phyloP scores from a whole-genome alignment of 2,888 invertebrate genomes.

The Tromatobia lineatoria region DNA sequence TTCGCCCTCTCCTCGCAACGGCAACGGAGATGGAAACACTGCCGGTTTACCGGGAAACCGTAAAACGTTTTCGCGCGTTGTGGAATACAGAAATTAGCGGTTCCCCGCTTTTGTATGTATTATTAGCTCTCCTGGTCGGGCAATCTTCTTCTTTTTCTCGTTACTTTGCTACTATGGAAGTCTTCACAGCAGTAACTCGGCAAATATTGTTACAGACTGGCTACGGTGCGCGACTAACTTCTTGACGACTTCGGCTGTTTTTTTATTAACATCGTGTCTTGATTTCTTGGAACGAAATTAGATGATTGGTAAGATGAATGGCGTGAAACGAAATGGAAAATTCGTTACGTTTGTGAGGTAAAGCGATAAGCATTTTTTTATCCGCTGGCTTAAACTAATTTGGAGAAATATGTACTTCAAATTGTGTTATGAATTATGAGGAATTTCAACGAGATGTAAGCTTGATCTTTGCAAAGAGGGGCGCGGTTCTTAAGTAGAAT shows the following conservation, averaged over 20 bases:
- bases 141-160: constrained; percentile 8
- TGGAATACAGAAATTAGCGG: constrained; percentile 26
- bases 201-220: constrained; percentile 14
- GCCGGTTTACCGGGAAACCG: constrained; percentile 61
- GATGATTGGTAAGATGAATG: neutral
- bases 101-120: constrained; percentile 33
- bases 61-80: constrained; percentile 55
- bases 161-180: neutral
- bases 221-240: neutral
- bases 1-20: constrained; percentile 50
- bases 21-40: constrained; percentile 9
- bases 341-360: neutral
- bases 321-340: neutral
- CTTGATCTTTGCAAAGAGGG: too few species aligned
- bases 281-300: neutral
- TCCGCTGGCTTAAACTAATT: neutral
- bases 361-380: neutral
- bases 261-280: neutral
- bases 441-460: too few species aligned
- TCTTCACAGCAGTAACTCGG: neutral
- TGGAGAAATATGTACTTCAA: neutral
- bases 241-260: neutral
- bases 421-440: neutral
- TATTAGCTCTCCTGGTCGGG: constrained; percentile 38
- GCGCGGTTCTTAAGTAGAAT: too few species aligned